Evolutionary conservation across 2,888 invertebrate genomes (phyloP), one percentile per base, ranked within the genome.

Genomic region (Ypsolopha sequella): DNA sequence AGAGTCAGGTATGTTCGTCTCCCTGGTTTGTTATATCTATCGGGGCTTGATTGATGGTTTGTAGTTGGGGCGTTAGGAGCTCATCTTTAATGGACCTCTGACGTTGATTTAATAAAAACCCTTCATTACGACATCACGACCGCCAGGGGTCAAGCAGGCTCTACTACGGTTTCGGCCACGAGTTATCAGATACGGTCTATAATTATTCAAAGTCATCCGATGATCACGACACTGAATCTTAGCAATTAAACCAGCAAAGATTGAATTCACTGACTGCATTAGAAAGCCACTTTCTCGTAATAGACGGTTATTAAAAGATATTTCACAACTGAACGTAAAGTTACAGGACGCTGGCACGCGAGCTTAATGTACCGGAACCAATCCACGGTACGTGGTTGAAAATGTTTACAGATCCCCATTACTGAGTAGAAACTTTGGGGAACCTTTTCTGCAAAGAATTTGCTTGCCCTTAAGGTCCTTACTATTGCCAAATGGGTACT

Each of bases 61-160:
- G 52, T 59, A 65, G 65, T 67, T 66, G 60, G 64, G 65, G 66
- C 62, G 61, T 50, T 50, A 46, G 62, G 66, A 71, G 68, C 66
- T 70, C 65, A 64, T 66, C 67, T 76, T 72, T 84, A 85, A 85
- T 84, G 85, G 80, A 76, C 68, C 74, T 73, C 74, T 80, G 85
- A 82, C 82, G 71, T 82, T 85, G 85, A 86, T 86, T 86, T 81
- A 85, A 86, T 86, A 82, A 81, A 71, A 80, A 80, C 84, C 84
- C 81, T 81, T 78, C 78, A 84, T 85, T 84, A 84, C 68, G 59
- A 63, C 74, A 72, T 80, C 80, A 76, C 64, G 48, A 44, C 7
- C 24, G 41, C n/a, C 56, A 57, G 58, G 63, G 66, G 64, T 66
- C 64, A 63, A 60, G 60, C 2, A 2, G 24, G 4, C 24, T 24